Percentiles rank a stretch among this genome's conserved stretches.
phyloP scores from a whole-genome alignment of 30 jellyfish, hydroid and myxozoan genomes.

The Hydra vulgaris region DNA sequence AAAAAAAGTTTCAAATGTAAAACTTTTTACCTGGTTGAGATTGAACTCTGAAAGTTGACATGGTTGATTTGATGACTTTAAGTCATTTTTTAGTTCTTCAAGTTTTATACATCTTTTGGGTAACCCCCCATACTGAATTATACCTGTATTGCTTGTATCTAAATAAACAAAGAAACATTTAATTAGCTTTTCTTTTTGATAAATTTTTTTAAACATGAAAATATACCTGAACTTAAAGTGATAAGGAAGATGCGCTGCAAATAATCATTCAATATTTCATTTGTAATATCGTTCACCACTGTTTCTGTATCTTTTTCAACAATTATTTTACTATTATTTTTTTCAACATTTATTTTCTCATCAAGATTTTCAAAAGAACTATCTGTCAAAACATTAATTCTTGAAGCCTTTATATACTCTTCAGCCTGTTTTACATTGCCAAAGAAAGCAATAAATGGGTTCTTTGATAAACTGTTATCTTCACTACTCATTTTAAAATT shows the following conservation, averaged over 20 bases:
- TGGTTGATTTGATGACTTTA: constrained; percentile 34
- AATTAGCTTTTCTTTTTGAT: too few relatives aligned
- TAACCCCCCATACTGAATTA: constrained; percentile 31
- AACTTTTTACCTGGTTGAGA: constrained; percentile 65
- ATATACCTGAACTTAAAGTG: constrained; percentile 67
- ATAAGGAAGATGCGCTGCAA: constrained; percentile 57
- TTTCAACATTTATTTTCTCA: background rate
- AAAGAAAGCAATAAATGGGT: constrained; percentile 85
- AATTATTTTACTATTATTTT: background rate
- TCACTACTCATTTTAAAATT: constrained; percentile 10
- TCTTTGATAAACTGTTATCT: constrained; percentile 45
- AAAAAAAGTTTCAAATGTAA: too few relatives aligned
- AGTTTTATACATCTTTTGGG: constrained; percentile 43
- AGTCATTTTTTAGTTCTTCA: constrained; percentile 50
- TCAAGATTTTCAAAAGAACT: background rate
- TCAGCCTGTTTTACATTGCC: constrained; percentile 80
- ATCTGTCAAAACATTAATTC: background rate
- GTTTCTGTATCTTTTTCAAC: background rate
- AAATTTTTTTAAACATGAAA: too few relatives aligned
- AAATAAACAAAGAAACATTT: constrained; percentile 6
- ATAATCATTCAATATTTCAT: constrained; percentile 55
- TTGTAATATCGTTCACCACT: constrained; percentile 3
- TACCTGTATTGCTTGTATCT: constrained; percentile 37
- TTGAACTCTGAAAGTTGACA: constrained; percentile 39
- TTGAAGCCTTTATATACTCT: constrained; percentile 58